Evolutionary conservation across 1,140 invertebrate genomes (phyloP), one percentile per base, ranked within the genome.

Genomic region (Galleria mellonella): DNA sequence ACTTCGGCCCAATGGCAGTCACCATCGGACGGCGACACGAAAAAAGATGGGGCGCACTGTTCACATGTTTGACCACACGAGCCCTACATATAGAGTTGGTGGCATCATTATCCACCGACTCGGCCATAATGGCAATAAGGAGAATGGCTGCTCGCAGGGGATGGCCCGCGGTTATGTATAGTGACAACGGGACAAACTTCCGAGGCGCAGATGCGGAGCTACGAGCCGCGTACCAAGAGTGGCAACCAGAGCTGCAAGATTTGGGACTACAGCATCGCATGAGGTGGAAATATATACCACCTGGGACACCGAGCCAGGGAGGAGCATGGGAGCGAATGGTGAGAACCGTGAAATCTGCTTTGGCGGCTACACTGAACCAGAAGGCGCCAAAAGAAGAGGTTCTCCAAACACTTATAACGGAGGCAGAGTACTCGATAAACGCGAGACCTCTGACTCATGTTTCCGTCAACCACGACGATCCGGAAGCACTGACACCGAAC

Each of bases 61-160:
- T 82, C 36, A 87, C 76, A 0, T 84, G 73, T 39, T 42, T 55
- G 31, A 63, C 42, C 36, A 74, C 65, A 4, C 56, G 84, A 42
- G 85, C 83, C 0, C 55, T 88, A 0, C 85, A 89, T 45, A 12
- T 88, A 1, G 86, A 88, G 44, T n/a, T 82, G 0, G 74, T 64
- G 0, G 51, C 57, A 8, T 62, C 56, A 3, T 41, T 88, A 3
- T 47, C 62, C 1, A 78, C 79, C 0, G 62, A 77, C 15, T 60
- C 60, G 2, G 78, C 75, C 47, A 42, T 86, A 5, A 59, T 63
- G 43, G 55, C 65, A 12, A 38, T 88, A 1, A 9, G 53, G 35
- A 36, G 58, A 12, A 56, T 69, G 47, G 43, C 55, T 1, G 57
- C 56, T 4, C 37, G 65, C 9, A 30, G 62, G 7, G 62, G 66